Evolutionary conservation across 2,888 invertebrate genomes (phyloP).

Genomic region (Calliopum simillimum): DNA sequence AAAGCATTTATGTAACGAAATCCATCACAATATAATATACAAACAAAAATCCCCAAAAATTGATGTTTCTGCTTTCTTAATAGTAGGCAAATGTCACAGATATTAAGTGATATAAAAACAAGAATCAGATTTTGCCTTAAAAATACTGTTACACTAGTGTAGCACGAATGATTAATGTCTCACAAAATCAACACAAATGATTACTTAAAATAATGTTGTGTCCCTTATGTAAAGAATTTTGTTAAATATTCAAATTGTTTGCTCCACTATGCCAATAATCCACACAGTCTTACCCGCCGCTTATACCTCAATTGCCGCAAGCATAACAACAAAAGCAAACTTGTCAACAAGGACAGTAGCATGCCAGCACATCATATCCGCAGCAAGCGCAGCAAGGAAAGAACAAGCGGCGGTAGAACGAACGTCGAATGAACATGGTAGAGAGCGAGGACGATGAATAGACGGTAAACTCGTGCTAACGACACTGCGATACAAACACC

Average conservation of each 20-base stretch:
- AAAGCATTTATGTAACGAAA: no score
- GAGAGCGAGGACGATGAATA: background rate
- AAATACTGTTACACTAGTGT: no score
- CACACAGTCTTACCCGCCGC: background rate
- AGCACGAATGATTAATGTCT: no score
- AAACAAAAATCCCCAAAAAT: no score
- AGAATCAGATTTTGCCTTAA: no score
- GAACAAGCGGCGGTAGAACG: background rate
- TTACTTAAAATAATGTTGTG: no score
- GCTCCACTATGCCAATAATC: background rate
- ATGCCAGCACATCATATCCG: conserved; percentile 13
- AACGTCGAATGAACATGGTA: background rate
- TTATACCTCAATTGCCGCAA: background rate
- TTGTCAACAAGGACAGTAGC: conserved; percentile 17
- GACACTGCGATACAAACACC: conserved; percentile 1
- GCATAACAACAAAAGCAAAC: conserved; percentile 6
- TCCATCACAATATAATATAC: no score
- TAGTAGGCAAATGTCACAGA: no score
- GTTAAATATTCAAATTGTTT: background rate
- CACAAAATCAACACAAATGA: no score
- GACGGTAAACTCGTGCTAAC: conserved; percentile 9
- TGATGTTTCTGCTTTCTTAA: no score
- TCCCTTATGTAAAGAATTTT: no score
- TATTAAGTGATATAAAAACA: no score
- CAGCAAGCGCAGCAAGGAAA: background rate